A percentile compares a stretch with the other conserved stretches of the same genome.
phyloP scores from a whole-genome alignment of 2,888 invertebrate genomes.

The Augiades crinisus region DNA sequence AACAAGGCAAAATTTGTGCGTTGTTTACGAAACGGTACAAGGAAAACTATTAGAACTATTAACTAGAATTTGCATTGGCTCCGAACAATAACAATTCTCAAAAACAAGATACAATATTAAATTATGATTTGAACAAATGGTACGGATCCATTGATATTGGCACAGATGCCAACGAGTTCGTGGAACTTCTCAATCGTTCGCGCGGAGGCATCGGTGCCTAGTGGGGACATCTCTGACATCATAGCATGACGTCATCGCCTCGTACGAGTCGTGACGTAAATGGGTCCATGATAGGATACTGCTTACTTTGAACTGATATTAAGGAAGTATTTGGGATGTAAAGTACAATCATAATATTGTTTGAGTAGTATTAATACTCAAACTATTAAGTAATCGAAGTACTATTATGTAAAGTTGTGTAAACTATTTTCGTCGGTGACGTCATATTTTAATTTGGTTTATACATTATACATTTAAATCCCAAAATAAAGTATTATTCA shows the following conservation, averaged over 20 bases:
- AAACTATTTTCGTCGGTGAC: not conserved
- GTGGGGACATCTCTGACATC: constrained; percentile 48
- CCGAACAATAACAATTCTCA: constrained; percentile 20
- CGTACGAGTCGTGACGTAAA: constrained; percentile 54
- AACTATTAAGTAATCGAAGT: no score
- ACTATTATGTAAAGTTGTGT: no score
- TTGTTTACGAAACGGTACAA: constrained; percentile 11
- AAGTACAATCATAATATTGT: not conserved
- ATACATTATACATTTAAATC: no score
- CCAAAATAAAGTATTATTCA: constrained; percentile 3
- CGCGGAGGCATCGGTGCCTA: constrained; percentile 38
- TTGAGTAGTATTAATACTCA: not conserved
- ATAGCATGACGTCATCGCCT: constrained; percentile 61
- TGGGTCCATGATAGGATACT: constrained; percentile 5
- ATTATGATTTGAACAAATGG: constrained; percentile 17
- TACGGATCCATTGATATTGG: constrained; percentile 35
- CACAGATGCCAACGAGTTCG: constrained; percentile 47
- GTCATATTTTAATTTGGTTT: no score
- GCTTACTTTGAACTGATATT: not conserved
- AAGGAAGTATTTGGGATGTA: not conserved
- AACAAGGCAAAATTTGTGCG: constrained; percentile 18
- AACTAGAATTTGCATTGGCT: constrained; percentile 6
- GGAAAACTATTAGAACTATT: constrained; percentile 20
- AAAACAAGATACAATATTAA: constrained; percentile 11
- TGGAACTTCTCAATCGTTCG: constrained; percentile 47